Base-by-base conservation (phyloP, 2,888 invertebrate species). In the Calephelis perditalis region DNA sequence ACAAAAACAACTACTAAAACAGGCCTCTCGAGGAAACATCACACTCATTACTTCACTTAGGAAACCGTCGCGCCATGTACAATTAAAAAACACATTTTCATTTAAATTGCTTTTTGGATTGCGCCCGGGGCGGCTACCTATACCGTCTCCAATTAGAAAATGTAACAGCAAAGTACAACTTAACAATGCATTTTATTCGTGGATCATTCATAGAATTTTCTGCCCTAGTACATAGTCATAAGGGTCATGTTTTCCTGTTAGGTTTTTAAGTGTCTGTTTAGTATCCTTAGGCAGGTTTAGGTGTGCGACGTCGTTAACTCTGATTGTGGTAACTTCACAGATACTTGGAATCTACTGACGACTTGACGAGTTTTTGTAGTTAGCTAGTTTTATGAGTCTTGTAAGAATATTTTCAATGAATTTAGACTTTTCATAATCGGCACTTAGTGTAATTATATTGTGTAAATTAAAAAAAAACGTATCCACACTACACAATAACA, bases 281-380 rank as follows among this genome's bases (percentile, higher is more conserved):
- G 63, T 62, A 62, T 56, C 65, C 59, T 54, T 47, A 62, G 65
- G 62, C 63, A 58, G 54, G 63, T 60, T 57, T 57, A 57, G 63
- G 59, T 58, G 61, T 59, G 63, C 64, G 67, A 73, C 71, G 63
- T 76, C 76, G 71, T 76, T 74, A 75, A 70, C 62, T 69, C 62
- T 67, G 70, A 70, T 72, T 74, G 76, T 65, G 74, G 75, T 67
- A 71, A 69, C 71, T 68, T 71, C 56, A 65, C 49, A 26, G 49
- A 26, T 49, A 26, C 49, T 52, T 52, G 11, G 35, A 11, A 6
- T 52, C 11, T 47, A 11, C 52, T 35, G 52, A 52, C 35, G 52
- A 52, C 52, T 52, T 52, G 35, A 52, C 36, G 52, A 52, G 49
- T 36, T 11, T 52, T 52, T 49, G 10, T 36, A 52, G 36, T 52